Evolutionary conservation across 2,797 vertebrate species (phyloP), one percentile per base, ranked within the genome.

Genomic region (Gobionotothen gibberifrons): DNA sequence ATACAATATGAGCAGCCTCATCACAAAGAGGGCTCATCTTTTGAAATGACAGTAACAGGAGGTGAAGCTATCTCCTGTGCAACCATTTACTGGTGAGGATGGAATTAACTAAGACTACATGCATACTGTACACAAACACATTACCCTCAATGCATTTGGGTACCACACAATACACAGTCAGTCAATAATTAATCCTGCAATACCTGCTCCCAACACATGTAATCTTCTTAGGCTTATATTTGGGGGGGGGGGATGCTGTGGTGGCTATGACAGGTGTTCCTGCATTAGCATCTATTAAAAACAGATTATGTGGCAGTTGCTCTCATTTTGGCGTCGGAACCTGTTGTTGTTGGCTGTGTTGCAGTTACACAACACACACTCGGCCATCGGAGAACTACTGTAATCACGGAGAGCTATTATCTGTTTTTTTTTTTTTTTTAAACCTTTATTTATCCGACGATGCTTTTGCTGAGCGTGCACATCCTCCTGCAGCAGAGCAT

Each of bases 191-290:
- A 95, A 95, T 96, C 93, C 94, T 95, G 95, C 94, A 95, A 92
- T 98, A 97, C 96, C 97, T 98, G 94, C 96, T 96, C 96, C 95
- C 96, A 96, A 96, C 96, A 96, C 94, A 93, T 95, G 93, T 97
- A 97, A 97, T 97, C 96, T 96, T 87, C 81, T 96, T 96, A 95
- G 86, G 95, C 94, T 96, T 95, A 96, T 95, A 95, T 94, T 93
- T n/a, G n/a, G 94, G 93, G 93, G 73, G 26, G 26, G 22, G 95
- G 26, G 4, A 91, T 87, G 94, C 95, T 92, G 94, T 87, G 87
- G 94, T 93, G 91, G 94, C 94, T 85, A 90, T 96, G 96, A 97
- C 97, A 96, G 96, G 96, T 96, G 96, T 95, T 96, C 93, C 94
- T 94, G 95, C 93, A 96, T 96, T 96, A 93, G 88, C 90, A 83